Base-by-base conservation (phyloP, 2,888 invertebrate genomes). In the Parnassius smintheus region DNA sequence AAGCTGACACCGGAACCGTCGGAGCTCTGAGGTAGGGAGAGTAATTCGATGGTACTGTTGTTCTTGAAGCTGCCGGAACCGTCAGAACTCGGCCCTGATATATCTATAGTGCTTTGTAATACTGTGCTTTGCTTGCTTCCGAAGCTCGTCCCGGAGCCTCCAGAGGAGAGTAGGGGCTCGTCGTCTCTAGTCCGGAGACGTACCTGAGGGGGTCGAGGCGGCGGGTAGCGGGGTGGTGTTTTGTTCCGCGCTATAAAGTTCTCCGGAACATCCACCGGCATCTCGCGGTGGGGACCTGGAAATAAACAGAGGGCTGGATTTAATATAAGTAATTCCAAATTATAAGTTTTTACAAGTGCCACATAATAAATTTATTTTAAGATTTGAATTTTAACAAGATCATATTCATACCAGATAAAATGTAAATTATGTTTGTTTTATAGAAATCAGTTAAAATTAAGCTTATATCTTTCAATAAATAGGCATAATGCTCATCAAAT, bases 241-340 rank as follows among this genome's bases (percentile, higher is more conserved):
- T 98, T 98, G 88, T 96, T 96, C 78, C 96, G 93, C 72, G 96
- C 97, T 80, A 97, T 95, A 93, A 98, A 98, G 77, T 96, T 96
- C 85, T 98, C 98, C 80, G 99, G 99, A 78, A 98, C 98, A 92
- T 99, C 99, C 87, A 99, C 98, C 84, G 99, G 98, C 97, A 98
- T 98, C 94, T 99, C 99, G 84, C 98, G 95, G 93, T 98, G 98
- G 81, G 97, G 97, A 87, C 96, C 96, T 93, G 89, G 68, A 92
- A 90, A 49, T 53, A 55, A 35, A 48, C 12, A 49, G 55, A 60
- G 41, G 13, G 9, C 22, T 12, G n/a, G 7, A 49, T 45, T 13
- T 13, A 45, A 49, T 12, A 51, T 55, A 4, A 35, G 1, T 35
- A 35, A 7, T 35, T 35, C 7, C 35, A 7, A 3, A 35, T 35